Evolutionary conservation across 2,797 vertebrate genomes (phyloP).

Genomic region (Anabas testudineus): DNA sequence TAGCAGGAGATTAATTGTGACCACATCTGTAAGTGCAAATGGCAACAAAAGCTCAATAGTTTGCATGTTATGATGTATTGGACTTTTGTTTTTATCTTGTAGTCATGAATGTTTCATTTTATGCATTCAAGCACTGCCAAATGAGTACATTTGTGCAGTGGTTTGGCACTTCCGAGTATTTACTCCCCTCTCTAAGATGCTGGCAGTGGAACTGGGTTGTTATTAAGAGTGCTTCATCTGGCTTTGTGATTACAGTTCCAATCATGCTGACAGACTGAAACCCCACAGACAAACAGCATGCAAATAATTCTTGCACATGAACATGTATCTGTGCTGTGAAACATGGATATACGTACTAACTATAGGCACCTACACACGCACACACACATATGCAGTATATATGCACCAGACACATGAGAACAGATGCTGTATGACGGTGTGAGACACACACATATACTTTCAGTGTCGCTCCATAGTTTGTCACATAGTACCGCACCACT

Average conservation of each 20-base stretch:
- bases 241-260: slow-evolving; percentile 72
- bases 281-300: slow-evolving; percentile 62
- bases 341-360: slow-evolving; percentile 33
- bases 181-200: slow-evolving; percentile 38
- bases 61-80: slow-evolving; percentile 11
- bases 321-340: slow-evolving; percentile 66
- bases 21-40: slow-evolving; percentile 34
- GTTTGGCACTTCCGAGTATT: slow-evolving; percentile 53
- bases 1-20: slow-evolving; percentile 30
- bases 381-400: slow-evolving; percentile 2
- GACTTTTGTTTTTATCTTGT: slow-evolving; percentile 40
- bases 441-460: slow-evolving; percentile 10
- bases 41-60: slow-evolving; percentile 22
- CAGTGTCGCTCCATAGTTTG: slow-evolving; percentile 42
- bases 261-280: slow-evolving; percentile 67
- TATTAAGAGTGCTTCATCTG: slow-evolving; percentile 70
- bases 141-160: slow-evolving; percentile 48
- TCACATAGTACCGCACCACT: slow-evolving; percentile 43
- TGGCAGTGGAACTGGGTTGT: slow-evolving; percentile 52
- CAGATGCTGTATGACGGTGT: slow-evolving; percentile 39
- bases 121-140: slow-evolving; percentile 37
- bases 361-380: not conserved
- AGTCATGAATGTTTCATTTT: slow-evolving; percentile 49
- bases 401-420: slow-evolving; percentile 15
- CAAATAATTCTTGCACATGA: slow-evolving; percentile 62